These are phyloP conservation scores for Candoia aspera DNA, from an alignment of 2,113 vertebrate genomes.

Conservation along the genomic window DNA sequence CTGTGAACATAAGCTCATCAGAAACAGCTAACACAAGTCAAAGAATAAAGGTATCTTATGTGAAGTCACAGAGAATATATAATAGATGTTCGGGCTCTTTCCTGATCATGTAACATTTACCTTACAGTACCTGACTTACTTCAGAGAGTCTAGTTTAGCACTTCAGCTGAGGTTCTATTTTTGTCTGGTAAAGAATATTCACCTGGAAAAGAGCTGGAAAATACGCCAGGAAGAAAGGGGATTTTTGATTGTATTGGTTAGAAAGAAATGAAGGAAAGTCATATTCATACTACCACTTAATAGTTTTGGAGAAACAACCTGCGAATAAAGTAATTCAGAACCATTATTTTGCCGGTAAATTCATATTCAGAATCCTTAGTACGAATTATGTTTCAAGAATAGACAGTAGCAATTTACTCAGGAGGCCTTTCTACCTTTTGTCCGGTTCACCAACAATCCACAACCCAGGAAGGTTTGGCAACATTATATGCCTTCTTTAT, in stretches of 20 bases:
- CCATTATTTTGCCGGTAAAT: not conserved
- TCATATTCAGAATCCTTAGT: not conserved
- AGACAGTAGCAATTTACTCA: not conserved
- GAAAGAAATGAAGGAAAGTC: not conserved
- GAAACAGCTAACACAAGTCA: not conserved
- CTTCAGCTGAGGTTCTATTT: not conserved
- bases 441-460: not conserved
- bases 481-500: not conserved
- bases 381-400: not conserved
- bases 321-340: not conserved
- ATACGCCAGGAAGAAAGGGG: not conserved
- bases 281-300: not conserved
- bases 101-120: not conserved
- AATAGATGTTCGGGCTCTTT: not conserved
- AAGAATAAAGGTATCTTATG: not conserved
- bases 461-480: not conserved
- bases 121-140: not conserved
- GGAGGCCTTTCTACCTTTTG: not conserved
- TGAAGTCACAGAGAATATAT: not conserved
- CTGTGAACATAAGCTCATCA: not conserved
- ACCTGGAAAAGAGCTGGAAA: not conserved
- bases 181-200: not conserved
- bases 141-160: not conserved
- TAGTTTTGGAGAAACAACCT: not conserved
- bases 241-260: not conserved